Evolutionary conservation across 1,140 invertebrate species (phyloP).

Genomic region (Micrasema minimum): DNA sequence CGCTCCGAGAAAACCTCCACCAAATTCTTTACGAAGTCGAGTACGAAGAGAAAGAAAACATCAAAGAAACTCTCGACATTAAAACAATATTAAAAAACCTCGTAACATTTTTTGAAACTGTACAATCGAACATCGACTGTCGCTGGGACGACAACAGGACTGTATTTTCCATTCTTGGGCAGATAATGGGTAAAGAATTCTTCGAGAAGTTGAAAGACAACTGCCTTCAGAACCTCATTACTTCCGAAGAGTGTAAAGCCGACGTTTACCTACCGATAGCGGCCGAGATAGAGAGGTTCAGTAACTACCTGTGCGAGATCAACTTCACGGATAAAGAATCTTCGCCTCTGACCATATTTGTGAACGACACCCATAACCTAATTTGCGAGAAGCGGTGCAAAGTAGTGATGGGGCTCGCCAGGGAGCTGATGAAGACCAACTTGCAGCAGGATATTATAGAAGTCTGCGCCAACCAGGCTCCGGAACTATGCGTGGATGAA

Average conservation of each 20-base stretch:
- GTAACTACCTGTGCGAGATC: conserved; percentile 62
- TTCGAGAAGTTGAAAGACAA: conserved; percentile 40
- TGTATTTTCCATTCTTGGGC: conserved; percentile 56
- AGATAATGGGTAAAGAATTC: conserved; percentile 52
- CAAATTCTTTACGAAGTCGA: conserved; percentile 33
- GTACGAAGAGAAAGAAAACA: background rate
- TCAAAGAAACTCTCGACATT: conserved; percentile 29
- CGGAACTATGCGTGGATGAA: conserved; percentile 54
- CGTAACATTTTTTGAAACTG: conserved; percentile 40
- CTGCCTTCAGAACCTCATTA: conserved; percentile 36
- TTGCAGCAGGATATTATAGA: conserved; percentile 57
- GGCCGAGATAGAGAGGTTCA: conserved; percentile 61
- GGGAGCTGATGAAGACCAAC: conserved; percentile 58
- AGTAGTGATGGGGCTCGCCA: conserved; percentile 59
- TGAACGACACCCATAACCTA: conserved; percentile 60
- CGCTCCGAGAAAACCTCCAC: conserved; percentile 31
- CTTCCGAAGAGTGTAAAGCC: conserved; percentile 19
- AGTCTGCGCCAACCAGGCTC: conserved; percentile 52
- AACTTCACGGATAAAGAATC: conserved; percentile 59
- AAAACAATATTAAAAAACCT: conserved; percentile 45
- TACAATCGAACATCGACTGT: conserved; percentile 46
- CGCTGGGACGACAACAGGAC: conserved; percentile 57
- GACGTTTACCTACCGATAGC: conserved; percentile 46
- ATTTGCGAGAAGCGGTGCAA: conserved; percentile 64
- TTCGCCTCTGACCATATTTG: conserved; percentile 61